Percentiles rank a stretch among this genome's conserved stretches.
These are phyloP conservation scores for Prionailurus viverrinus DNA, from an alignment of 2,113 vertebrate genomes.

Conservation along the genomic window DNA sequence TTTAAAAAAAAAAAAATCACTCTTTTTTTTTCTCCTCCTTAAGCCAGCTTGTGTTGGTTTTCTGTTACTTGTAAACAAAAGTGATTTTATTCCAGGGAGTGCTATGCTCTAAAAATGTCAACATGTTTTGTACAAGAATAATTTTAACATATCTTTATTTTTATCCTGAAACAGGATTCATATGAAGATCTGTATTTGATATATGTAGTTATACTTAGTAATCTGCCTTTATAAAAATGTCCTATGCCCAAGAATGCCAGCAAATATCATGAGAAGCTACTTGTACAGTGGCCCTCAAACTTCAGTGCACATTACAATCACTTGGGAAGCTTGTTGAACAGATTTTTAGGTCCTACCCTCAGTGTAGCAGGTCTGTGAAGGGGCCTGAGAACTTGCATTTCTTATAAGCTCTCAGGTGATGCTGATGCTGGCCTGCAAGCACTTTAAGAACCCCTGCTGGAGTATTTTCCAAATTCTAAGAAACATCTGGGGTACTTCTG, in stretches of 20 bases:
- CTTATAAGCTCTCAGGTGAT: background rate
- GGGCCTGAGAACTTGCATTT: background rate
- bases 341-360: background rate
- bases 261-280: background rate
- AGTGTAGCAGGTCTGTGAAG: background rate
- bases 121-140: background rate
- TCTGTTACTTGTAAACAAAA: slow-evolving; percentile 46
- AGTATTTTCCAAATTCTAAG: background rate
- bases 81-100: background rate
- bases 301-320: background rate
- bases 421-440: background rate
- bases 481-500: background rate
- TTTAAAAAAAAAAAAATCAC: background rate
- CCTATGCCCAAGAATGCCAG: background rate
- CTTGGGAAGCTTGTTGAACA: background rate
- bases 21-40: background rate
- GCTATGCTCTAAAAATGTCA: background rate
- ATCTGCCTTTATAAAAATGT: background rate
- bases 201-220: slow-evolving; percentile 1
- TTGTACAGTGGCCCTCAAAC: background rate
- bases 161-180: background rate
- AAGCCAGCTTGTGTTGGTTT: background rate
- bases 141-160: background rate
- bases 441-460: background rate
- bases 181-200: background rate